These are phyloP conservation scores for Neogobius melanostomus DNA, from an alignment of 2,113 vertebrate genomes.

Conservation along the genomic window DNA sequence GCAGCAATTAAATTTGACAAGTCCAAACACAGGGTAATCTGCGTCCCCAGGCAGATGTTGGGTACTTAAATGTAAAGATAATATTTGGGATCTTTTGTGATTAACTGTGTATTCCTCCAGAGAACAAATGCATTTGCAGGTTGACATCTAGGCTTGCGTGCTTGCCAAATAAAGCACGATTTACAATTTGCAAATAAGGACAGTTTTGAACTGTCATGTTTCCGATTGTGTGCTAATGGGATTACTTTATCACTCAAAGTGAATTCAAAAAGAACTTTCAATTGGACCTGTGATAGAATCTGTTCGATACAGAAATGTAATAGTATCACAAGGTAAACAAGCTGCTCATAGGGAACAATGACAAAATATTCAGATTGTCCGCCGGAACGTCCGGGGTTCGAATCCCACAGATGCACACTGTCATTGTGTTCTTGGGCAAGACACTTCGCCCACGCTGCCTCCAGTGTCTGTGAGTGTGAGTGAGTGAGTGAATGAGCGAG, in stretches of 20 bases:
- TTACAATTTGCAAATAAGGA: neutral
- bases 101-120: conserved; percentile 36
- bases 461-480: too few relatives aligned
- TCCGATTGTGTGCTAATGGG: neutral
- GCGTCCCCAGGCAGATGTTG: conserved; percentile 48
- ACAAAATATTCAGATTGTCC: neutral
- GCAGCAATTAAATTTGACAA: conserved; percentile 65
- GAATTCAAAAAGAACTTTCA: neutral
- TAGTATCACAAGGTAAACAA: too few relatives aligned
- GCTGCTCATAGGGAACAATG: neutral
- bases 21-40: conserved; percentile 67
- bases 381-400: too few relatives aligned
- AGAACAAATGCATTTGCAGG: conserved; percentile 34
- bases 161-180: neutral
- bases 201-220: neutral
- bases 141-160: neutral
- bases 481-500: too few relatives aligned
- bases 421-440: too few relatives aligned
- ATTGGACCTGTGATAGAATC: neutral
- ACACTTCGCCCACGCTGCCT: too few relatives aligned
- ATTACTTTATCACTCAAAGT: neutral
- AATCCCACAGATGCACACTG: too few relatives aligned
- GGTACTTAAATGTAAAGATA: conserved; percentile 51
- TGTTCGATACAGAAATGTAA: neutral
- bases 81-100: conserved; percentile 52